These are phyloP conservation scores for Diarsia brunnea DNA, from an alignment of 2,888 invertebrate genomes.

Conservation along the genomic window DNA sequence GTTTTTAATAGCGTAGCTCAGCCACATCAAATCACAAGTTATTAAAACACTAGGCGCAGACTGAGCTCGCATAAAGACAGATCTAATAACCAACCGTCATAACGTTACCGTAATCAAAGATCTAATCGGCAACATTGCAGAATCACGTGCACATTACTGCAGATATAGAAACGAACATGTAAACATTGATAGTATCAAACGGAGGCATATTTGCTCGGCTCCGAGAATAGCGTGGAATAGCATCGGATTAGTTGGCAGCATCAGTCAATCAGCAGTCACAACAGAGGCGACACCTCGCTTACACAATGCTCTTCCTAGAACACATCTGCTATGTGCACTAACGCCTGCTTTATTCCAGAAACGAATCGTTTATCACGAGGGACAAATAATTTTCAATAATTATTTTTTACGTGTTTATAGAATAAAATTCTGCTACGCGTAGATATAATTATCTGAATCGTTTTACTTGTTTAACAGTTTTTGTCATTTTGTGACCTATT, in stretches of 20 bases:
- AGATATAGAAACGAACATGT: constrained; percentile 55
- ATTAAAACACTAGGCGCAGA: constrained; percentile 13
- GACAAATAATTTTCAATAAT: neutral
- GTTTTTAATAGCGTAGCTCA: neutral
- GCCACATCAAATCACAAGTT: neutral
- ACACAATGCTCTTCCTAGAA: constrained; percentile 79
- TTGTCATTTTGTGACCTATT: neutral
- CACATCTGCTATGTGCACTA: constrained; percentile 62
- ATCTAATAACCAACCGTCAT: constrained; percentile 37
- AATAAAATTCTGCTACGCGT: constrained; percentile 68
- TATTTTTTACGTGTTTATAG: constrained; percentile 72
- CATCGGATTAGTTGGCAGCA: constrained; percentile 74
- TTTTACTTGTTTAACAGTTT: neutral
- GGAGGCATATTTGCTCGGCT: constrained; percentile 64
- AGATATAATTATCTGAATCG: neutral
- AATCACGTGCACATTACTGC: constrained; percentile 54
- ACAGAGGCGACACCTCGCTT: constrained; percentile 76
- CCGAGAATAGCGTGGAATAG: constrained; percentile 71
- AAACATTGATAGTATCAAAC: constrained; percentile 66
- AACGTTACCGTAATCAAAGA: constrained; percentile 54
- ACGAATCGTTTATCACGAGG: neutral
- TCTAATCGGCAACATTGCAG: constrained; percentile 51
- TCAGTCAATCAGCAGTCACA: constrained; percentile 88
- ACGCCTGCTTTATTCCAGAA: constrained; percentile 18
- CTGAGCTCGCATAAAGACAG: constrained; percentile 28